A percentile compares a stretch with the other conserved stretches of the same genome.
Evolutionary conservation across 1,140 invertebrate genomes (phyloP).

Genomic region (Drosophila novamexicana): DNA sequence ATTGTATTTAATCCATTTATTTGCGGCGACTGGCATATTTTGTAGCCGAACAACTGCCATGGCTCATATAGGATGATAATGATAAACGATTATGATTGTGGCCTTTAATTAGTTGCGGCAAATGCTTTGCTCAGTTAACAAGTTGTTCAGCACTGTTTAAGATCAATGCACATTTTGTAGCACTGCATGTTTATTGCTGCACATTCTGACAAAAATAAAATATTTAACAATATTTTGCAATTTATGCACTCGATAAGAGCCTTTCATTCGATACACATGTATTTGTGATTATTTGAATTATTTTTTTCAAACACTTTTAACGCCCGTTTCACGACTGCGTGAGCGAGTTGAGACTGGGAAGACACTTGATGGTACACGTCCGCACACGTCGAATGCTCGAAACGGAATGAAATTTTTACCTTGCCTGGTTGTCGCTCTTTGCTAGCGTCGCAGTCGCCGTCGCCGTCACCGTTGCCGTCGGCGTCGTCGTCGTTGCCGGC

Average conservation of each 20-base stretch:
- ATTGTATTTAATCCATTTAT: conserved; percentile 72
- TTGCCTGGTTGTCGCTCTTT: conserved; percentile 46
- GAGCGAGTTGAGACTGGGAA: conserved; percentile 6
- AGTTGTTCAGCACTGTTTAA: conserved; percentile 38
- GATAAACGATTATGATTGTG: conserved; percentile 11
- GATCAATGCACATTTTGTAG: conserved; percentile 30
- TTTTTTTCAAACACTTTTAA: conserved; percentile 20
- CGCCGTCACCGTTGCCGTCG: conserved; percentile 22
- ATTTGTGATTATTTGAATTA: background rate
- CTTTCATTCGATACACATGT: background rate
- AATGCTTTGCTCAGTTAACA: conserved; percentile 5
- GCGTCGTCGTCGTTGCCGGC: background rate
- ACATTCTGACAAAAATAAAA: conserved; percentile 19
- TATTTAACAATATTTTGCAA: conserved; percentile 6
- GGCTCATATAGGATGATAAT: conserved; percentile 44
- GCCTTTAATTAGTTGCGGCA: conserved; percentile 4
- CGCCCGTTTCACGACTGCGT: conserved; percentile 25
- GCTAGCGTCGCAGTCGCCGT: conserved; percentile 14
- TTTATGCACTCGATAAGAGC: background rate
- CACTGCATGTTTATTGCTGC: conserved; percentile 34
- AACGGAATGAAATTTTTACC: conserved; percentile 77
- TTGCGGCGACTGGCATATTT: conserved; percentile 50
- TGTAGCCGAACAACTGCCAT: conserved; percentile 54
- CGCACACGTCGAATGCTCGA: conserved; percentile 71
- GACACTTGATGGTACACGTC: conserved; percentile 46